These are phyloP conservation scores for Oligia latruncula DNA, from an alignment of 2,888 invertebrate species.

Conservation along the genomic window DNA sequence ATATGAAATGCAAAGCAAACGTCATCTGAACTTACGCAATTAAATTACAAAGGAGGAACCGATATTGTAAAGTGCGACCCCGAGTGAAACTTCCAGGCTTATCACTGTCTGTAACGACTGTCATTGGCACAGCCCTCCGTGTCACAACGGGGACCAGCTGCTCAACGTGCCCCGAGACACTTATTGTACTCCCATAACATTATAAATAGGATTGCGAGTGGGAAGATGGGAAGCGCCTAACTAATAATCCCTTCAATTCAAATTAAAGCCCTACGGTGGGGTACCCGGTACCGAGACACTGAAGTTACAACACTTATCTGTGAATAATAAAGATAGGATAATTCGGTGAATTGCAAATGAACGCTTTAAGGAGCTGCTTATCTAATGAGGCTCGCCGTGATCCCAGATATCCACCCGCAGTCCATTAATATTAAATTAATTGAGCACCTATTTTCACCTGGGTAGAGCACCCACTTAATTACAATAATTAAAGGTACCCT, in stretches of 20 bases:
- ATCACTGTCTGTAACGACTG: conserved; percentile 21
- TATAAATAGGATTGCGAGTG: conserved; percentile 7
- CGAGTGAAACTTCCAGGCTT: conserved; percentile 5
- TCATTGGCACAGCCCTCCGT: conserved; percentile 19
- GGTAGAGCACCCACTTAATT: conserved; percentile 38
- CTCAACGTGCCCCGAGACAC: not conserved
- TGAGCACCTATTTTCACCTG: conserved; percentile 52
- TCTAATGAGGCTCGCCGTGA: conserved; percentile 49
- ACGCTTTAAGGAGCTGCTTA: conserved; percentile 44
- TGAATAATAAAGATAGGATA: conserved; percentile 56
- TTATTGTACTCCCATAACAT: conserved; percentile 19
- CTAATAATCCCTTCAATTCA: conserved; percentile 26
- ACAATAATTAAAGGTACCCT: conserved; percentile 39
- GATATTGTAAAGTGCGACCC: conserved; percentile 7
- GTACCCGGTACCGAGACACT: conserved; percentile 1
- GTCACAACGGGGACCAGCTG: conserved; percentile 9
- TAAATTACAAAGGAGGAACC: conserved; percentile 7
- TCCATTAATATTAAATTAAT: conserved; percentile 56
- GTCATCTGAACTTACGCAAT: conserved; percentile 2
- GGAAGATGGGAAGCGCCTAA: not conserved
- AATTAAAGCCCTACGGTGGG: conserved; percentile 10
- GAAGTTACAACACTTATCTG: conserved; percentile 41
- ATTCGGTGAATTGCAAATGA: conserved; percentile 56
- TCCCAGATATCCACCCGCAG: conserved; percentile 36
- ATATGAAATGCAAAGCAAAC: not conserved